phyloP scores from a whole-genome alignment of 1,140 invertebrate species.

The Scaptomyza graminum region DNA sequence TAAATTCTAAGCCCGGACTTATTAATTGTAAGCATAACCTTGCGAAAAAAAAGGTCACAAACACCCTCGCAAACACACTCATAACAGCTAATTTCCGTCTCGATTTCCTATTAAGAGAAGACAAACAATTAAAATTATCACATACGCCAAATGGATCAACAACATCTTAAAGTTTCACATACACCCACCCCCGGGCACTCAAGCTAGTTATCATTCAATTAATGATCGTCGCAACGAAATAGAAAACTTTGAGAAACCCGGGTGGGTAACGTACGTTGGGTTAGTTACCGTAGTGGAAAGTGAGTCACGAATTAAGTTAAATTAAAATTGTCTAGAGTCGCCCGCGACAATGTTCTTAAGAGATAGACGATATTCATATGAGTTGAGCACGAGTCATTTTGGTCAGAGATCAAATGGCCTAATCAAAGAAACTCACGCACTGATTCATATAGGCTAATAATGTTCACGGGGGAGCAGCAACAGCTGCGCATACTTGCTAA shows the following conservation, averaged over 20 bases:
- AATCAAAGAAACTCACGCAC: conserved; percentile 54
- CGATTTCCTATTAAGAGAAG: conserved; percentile 54
- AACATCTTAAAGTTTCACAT: conserved; percentile 45
- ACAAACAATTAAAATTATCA: conserved; percentile 40
- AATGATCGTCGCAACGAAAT: conserved; percentile 43
- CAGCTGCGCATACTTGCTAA: conserved; percentile 43
- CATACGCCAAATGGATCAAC: conserved; percentile 41
- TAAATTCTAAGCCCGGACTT: background rate
- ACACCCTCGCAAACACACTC: conserved; percentile 1
- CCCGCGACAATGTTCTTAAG: conserved; percentile 31
- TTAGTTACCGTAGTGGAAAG: conserved; percentile 30
- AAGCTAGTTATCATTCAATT: conserved; percentile 60
- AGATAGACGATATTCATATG: conserved; percentile 42
- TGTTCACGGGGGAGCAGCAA: background rate
- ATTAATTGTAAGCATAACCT: conserved; percentile 50
- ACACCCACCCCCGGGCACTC: background rate
- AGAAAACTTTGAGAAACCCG: conserved; percentile 44
- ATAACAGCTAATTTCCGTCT: conserved; percentile 50
- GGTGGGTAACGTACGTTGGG: background rate
- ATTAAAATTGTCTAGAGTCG: conserved; percentile 49
- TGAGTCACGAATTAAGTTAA: conserved; percentile 77
- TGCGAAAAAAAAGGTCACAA: conserved; percentile 53
- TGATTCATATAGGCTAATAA: conserved; percentile 61
- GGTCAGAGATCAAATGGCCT: conserved; percentile 70
- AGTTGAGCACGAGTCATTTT: conserved; percentile 36